Conservation (phyloP, 1,140 invertebrate genomes). For the Stegodyphus mimosarum region DNA sequence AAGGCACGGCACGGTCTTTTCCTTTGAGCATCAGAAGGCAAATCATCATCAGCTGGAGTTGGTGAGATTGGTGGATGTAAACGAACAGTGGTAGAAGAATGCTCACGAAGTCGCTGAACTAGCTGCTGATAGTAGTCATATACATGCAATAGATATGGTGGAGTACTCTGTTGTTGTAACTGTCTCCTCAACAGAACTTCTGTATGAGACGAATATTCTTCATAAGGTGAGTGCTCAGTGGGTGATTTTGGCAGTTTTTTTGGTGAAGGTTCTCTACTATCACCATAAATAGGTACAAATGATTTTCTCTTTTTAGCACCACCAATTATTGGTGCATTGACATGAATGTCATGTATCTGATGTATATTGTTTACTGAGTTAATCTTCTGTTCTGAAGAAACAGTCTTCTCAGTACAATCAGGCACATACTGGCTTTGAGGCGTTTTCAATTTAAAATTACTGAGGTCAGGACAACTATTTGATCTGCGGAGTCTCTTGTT, state of each 20-base stretch:
- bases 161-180: conserved; percentile 24
- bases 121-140: conserved; percentile 62
- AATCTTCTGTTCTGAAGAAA: neutral
- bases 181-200: conserved; percentile 46
- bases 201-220: conserved; percentile 41
- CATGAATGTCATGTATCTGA: neutral
- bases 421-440: neutral
- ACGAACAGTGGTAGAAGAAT: conserved; percentile 13
- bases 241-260: conserved; percentile 3
- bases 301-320: conserved; percentile 45
- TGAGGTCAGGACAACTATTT: neutral
- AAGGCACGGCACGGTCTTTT: conserved; percentile 69
- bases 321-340: neutral
- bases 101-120: conserved; percentile 48
- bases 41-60: conserved; percentile 43
- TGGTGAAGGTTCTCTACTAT: conserved; percentile 16
- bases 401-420: neutral
- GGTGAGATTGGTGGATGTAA: conserved; percentile 61
- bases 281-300: conserved; percentile 44
- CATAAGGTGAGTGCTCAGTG: conserved; percentile 10
- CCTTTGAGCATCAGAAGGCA: conserved; percentile 48
- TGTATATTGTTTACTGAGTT: neutral
- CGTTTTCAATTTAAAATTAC: neutral
- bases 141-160: conserved; percentile 49
- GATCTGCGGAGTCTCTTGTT: neutral